These are phyloP conservation scores for Lepidothrix coronata DNA, from an alignment of 2,113 vertebrate species.

Conservation along the genomic window DNA sequence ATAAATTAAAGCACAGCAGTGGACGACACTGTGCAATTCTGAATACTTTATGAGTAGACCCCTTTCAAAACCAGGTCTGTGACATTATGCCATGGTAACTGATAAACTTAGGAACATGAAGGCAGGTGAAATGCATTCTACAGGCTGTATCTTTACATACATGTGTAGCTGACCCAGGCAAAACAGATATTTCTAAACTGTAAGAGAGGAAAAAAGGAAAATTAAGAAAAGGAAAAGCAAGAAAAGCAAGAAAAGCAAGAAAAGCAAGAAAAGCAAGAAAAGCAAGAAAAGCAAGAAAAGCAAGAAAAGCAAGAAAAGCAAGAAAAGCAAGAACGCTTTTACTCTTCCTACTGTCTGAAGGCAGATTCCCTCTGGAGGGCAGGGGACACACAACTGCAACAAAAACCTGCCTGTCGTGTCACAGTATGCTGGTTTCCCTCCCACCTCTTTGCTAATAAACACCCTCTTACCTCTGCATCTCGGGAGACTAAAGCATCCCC, in stretches of 20 bases:
- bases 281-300: no score
- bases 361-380: not conserved
- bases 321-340: not conserved
- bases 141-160: not conserved
- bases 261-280: no score
- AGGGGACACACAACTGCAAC: not conserved
- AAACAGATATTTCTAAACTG: not conserved
- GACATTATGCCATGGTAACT: rapidly evolving
- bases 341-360: not conserved
- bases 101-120: not conserved
- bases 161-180: not conserved
- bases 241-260: no score
- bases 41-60: not conserved
- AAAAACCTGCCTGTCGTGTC: rapidly evolving
- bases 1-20: not conserved
- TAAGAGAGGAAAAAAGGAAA: not conserved
- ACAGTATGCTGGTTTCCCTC: not conserved
- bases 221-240: no score
- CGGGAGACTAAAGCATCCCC: not conserved
- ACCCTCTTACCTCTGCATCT: not conserved
- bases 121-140: not conserved
- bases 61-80: not conserved
- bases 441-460: not conserved
- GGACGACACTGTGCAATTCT: not conserved
- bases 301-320: not conserved